Conservation (phyloP, 1,140 invertebrate species). For the Listronotus oregonensis region DNA sequence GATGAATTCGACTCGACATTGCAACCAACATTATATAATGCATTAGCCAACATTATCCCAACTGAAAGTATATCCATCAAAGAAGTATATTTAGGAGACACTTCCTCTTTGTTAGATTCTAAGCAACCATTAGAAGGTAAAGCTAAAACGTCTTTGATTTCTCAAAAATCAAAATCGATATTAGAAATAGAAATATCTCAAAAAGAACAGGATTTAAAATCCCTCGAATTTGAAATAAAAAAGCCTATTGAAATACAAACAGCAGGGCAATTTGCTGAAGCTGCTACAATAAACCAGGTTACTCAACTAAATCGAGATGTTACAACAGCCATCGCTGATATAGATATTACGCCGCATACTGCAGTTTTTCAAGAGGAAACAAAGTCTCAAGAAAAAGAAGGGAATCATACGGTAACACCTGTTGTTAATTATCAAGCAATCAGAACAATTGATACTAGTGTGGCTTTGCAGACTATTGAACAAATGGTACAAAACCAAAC, state of each 20-base stretch:
- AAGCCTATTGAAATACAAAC: conserved; percentile 49
- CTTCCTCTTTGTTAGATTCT: conserved; percentile 46
- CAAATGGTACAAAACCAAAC: conserved; percentile 61
- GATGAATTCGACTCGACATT: conserved; percentile 60
- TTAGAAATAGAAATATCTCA: conserved; percentile 64
- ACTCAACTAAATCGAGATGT: conserved; percentile 22
- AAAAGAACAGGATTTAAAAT: conserved; percentile 62
- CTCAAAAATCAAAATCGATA: conserved; percentile 68
- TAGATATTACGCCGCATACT: conserved; percentile 27
- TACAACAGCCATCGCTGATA: conserved; percentile 13
- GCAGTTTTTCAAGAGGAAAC: conserved; percentile 22
- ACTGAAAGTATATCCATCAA: conserved; percentile 65
- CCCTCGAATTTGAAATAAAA: conserved; percentile 50
- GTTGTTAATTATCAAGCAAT: conserved; percentile 51
- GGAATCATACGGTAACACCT: not conserved
- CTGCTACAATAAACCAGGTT: conserved; percentile 56
- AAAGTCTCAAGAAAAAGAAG: conserved; percentile 34
- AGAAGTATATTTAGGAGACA: conserved; percentile 58
- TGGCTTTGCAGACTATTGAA: conserved; percentile 66
- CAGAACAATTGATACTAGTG: conserved; percentile 61
- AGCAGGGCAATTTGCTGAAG: conserved; percentile 60
- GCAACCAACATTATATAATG: conserved; percentile 60
- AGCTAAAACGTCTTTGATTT: conserved; percentile 61
- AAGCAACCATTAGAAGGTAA: conserved; percentile 45
- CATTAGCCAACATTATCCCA: conserved; percentile 59